Percentiles rank a stretch among this genome's conserved stretches.
Conservation (phyloP, 2,113 vertebrate genomes). For the Empidonax traillii region DNA sequence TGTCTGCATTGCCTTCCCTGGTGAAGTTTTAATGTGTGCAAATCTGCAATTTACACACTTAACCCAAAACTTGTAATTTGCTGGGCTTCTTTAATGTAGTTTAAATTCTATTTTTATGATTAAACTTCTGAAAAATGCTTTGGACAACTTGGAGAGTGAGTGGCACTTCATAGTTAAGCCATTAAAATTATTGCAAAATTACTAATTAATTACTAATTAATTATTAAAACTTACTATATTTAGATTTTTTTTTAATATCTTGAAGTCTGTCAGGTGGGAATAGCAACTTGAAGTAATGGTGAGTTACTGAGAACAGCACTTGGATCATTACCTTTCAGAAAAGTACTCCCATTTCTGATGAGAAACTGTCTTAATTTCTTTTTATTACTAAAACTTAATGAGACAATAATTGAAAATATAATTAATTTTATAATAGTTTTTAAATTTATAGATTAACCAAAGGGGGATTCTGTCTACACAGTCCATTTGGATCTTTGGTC, state of each 20-base stretch:
- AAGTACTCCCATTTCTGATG: background rate
- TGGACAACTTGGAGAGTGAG: background rate
- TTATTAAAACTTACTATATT: background rate
- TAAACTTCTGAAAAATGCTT: background rate
- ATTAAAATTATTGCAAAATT: too few species aligned
- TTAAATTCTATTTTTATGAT: background rate
- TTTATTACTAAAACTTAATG: conserved; percentile 1
- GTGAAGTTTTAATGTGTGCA: background rate
- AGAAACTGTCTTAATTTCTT: background rate
- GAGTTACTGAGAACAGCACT: background rate
- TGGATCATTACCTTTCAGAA: background rate
- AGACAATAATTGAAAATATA: background rate
- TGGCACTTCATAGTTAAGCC: background rate
- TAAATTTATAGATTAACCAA: background rate
- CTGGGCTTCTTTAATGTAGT: background rate
- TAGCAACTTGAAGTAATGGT: background rate
- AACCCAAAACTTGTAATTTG: background rate
- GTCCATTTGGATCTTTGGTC: background rate
- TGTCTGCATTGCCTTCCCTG: background rate
- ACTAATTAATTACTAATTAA: too few species aligned
- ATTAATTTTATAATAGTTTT: background rate
- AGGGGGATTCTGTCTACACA: background rate
- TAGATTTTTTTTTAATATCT: background rate
- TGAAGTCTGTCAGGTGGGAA: background rate
- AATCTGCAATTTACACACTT: background rate